Conservation (phyloP, 2,888 invertebrate species). For the Poecilus cupreus region DNA sequence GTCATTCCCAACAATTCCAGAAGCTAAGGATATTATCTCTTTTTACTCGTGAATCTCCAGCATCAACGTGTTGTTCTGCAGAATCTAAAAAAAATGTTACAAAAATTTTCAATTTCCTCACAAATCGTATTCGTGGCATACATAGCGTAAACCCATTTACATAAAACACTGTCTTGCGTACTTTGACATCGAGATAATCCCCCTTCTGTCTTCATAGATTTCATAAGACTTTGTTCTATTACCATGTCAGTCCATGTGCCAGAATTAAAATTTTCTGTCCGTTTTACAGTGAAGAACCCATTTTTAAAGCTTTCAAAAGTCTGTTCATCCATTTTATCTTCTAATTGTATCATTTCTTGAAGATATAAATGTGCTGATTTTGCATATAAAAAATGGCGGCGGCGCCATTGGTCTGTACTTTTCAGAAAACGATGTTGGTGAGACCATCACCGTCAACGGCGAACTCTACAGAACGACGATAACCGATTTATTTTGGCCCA, state of each 20-base stretch:
- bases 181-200: conserved; percentile 62
- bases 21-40: conserved; percentile 62
- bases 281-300: conserved; percentile 66
- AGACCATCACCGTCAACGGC: no score
- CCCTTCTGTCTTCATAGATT: conserved; percentile 60
- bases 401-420: no score
- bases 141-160: conserved; percentile 66
- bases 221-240: conserved; percentile 60
- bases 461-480: no score
- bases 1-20: conserved; percentile 61
- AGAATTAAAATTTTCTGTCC: conserved; percentile 65
- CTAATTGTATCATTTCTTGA: conserved; percentile 65
- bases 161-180: conserved; percentile 64
- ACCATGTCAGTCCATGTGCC: conserved; percentile 61
- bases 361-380: conserved; percentile 65
- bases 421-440: no score
- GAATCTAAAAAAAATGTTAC: no score
- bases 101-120: conserved; percentile 65
- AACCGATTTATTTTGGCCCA: no score
- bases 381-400: conserved; percentile 67
- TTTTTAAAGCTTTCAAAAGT: conserved; percentile 64
- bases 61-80: conserved; percentile 63
- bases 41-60: conserved; percentile 61
- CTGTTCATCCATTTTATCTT: conserved; percentile 64
- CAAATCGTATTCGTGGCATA: conserved; percentile 65